These are phyloP conservation scores for Lethenteron reissneri DNA, from an alignment of 2,113 vertebrate species.

Conservation along the genomic window DNA sequence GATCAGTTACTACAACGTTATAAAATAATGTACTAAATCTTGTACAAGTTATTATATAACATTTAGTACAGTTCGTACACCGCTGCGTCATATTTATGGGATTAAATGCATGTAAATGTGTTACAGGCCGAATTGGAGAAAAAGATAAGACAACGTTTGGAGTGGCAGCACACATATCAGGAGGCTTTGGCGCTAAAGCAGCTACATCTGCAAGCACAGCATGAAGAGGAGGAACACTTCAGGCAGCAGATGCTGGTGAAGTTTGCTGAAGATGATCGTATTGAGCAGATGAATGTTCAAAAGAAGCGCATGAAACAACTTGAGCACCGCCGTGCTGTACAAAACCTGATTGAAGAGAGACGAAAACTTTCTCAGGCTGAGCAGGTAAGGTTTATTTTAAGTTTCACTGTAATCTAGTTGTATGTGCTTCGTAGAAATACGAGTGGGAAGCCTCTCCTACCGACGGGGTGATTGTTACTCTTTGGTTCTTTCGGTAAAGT, in stretches of 20 bases:
- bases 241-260: conserved; percentile 40
- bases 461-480: too few relatives aligned
- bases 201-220: conserved; percentile 24
- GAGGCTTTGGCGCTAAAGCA: conserved; percentile 50
- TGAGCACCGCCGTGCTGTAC: conserved; percentile 47
- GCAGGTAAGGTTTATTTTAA: conserved; percentile 26
- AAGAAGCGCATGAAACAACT: conserved; percentile 57
- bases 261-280: conserved; percentile 58
- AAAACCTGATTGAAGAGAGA: conserved; percentile 46
- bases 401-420: not conserved
- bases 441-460: too few relatives aligned
- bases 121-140: conserved; percentile 48
- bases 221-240: conserved; percentile 45
- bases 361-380: conserved; percentile 33
- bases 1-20: too few relatives aligned
- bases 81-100: too few relatives aligned
- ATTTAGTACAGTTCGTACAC: too few relatives aligned
- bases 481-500: too few relatives aligned
- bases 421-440: too few relatives aligned
- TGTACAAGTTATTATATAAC: too few relatives aligned
- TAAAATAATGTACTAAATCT: too few relatives aligned
- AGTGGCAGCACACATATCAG: conserved; percentile 34
- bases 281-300: conserved; percentile 66
- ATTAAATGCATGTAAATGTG: not conserved
- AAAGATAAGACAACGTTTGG: conserved; percentile 38